Conservation (phyloP, 2,797 vertebrate genomes). For the Limosa lapponica region DNA sequence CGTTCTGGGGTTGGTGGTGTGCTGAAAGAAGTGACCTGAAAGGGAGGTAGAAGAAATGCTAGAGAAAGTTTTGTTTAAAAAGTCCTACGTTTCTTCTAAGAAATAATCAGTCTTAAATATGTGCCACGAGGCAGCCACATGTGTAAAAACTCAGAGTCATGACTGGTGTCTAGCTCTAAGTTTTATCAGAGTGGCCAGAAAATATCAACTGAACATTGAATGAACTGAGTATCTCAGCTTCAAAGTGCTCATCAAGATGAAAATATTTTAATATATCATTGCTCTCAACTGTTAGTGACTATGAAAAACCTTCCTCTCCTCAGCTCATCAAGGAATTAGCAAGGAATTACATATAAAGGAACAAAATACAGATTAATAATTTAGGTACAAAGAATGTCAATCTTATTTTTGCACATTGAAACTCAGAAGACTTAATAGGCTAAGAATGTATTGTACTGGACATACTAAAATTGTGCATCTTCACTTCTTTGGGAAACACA, state of each 20-base stretch:
- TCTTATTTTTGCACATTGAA: not conserved
- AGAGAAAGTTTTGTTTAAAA: not conserved
- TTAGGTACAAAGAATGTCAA: not conserved
- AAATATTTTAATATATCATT: not conserved
- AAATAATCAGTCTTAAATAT: not conserved
- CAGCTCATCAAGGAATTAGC: not conserved
- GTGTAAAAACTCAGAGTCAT: not conserved
- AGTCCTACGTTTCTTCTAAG: not conserved
- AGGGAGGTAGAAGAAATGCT: not conserved
- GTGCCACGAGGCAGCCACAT: fast-evolving
- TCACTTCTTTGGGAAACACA: not conserved
- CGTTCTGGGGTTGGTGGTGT: constrained; percentile 94
- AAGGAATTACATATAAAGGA: not conserved
- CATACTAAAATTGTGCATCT: not conserved
- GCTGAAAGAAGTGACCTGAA: constrained; percentile 96
- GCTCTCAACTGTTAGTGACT: not conserved
- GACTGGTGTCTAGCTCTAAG: not conserved
- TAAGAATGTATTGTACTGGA: not conserved
- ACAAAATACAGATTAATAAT: not conserved
- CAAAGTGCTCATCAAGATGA: not conserved
- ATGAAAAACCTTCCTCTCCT: not conserved
- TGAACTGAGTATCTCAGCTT: not conserved
- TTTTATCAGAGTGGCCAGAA: not conserved
- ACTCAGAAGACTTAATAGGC: not conserved
- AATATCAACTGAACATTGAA: not conserved